Percentiles rank a stretch among this genome's conserved stretches.
Evolutionary conservation across 2,113 vertebrate genomes (phyloP).

Genomic region (Pachyramphus minor): DNA sequence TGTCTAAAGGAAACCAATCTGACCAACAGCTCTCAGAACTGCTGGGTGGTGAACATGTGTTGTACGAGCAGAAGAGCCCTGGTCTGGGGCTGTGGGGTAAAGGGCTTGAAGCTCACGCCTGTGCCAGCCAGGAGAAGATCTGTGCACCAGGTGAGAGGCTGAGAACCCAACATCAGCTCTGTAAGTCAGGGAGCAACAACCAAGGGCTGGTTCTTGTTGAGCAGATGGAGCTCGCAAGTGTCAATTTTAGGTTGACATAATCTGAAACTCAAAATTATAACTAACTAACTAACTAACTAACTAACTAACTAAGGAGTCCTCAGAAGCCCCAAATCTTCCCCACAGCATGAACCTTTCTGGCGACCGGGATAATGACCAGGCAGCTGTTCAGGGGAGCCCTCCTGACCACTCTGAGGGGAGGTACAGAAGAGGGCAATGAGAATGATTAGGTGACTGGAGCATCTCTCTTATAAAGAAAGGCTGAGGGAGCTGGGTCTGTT

Average conservation of each 20-base stretch:
- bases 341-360: too few relatives aligned
- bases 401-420: fast-evolving
- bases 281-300: background rate
- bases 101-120: fast-evolving
- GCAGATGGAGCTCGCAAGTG: fast-evolving
- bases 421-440: background rate
- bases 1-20: background rate
- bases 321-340: background rate
- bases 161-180: background rate
- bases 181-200: fast-evolving
- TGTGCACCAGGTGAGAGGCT: background rate
- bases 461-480: background rate
- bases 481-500: background rate
- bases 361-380: fast-evolving
- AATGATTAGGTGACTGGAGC: background rate
- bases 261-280: too few relatives aligned
- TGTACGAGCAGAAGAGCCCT: background rate
- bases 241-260: background rate
- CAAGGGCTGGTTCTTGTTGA: background rate
- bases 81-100: background rate
- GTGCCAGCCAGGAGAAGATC: background rate
- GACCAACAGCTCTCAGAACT: background rate
- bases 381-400: background rate
- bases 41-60: fast-evolving
- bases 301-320: background rate